These are phyloP conservation scores for Otus sunia DNA, from an alignment of 2,113 vertebrate species.

Conservation along the genomic window DNA sequence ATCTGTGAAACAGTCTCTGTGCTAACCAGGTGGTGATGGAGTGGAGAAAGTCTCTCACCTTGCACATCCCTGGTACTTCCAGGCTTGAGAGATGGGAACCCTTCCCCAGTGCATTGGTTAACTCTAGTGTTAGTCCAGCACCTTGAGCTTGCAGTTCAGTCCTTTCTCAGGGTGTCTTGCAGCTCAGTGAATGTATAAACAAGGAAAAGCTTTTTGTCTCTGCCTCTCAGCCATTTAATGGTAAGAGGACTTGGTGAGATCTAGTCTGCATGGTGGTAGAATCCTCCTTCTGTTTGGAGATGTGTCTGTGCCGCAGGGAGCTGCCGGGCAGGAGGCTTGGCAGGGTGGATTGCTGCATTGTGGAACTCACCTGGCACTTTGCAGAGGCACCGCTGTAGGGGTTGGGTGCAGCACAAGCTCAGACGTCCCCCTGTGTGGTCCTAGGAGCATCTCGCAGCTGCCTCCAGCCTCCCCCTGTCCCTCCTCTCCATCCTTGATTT, in stretches of 20 bases:
- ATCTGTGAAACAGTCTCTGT: neutral
- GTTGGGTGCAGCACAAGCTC: neutral
- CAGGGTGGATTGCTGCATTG: neutral
- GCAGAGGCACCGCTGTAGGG: neutral
- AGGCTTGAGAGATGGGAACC: neutral
- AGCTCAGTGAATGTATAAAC: neutral
- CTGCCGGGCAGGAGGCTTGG: neutral
- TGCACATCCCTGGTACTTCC: neutral
- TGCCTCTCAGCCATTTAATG: accelerated
- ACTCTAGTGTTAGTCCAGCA: neutral
- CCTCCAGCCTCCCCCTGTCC: neutral
- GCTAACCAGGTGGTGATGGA: neutral
- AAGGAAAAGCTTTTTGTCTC: neutral
- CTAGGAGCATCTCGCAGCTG: neutral
- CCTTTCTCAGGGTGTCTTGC: neutral
- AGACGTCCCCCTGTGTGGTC: neutral
- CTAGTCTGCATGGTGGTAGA: neutral
- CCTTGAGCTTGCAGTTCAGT: neutral
- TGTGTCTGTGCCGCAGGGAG: neutral
- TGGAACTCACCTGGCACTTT: neutral
- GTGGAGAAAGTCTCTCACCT: neutral
- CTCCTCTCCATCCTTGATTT: neutral
- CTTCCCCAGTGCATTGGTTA: neutral
- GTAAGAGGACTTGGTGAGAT: neutral
- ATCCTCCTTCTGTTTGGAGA: neutral